Percentiles rank a stretch among this genome's conserved stretches.
phyloP scores from a whole-genome alignment of 2,888 invertebrate species.

The Allygus modestus region DNA sequence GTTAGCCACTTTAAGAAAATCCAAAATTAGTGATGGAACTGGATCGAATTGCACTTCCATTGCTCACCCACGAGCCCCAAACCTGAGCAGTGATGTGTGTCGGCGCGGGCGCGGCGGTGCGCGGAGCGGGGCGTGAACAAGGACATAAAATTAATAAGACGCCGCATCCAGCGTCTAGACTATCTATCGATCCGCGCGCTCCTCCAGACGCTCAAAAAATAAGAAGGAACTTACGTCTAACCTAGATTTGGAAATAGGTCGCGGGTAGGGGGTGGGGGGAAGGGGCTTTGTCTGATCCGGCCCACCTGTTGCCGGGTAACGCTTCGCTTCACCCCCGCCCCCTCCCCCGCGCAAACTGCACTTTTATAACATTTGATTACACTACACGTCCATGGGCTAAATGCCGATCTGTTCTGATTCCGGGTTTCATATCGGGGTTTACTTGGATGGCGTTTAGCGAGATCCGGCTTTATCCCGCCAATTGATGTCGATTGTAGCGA shows the following conservation, averaged over 20 bases:
- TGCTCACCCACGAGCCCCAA: too few species aligned
- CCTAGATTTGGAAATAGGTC: conserved; percentile 66
- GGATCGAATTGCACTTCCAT: too few species aligned
- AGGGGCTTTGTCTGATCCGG: conserved; percentile 58
- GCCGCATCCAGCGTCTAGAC: conserved; percentile 55
- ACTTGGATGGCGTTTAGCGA: background rate
- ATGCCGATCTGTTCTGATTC: conserved; percentile 47
- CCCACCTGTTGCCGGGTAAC: conserved; percentile 64
- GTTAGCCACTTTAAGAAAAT: too few species aligned
- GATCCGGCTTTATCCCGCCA: conserved; percentile 25
- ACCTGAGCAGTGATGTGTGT: too few species aligned
- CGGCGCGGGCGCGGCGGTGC: background rate
- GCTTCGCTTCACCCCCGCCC: conserved; percentile 51
- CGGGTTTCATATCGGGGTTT: conserved; percentile 16
- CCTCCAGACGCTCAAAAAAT: conserved; percentile 66
- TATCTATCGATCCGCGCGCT: conserved; percentile 58
- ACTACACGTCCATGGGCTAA: conserved; percentile 14
- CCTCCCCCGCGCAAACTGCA: conserved; percentile 25
- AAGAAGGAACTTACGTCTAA: conserved; percentile 65
- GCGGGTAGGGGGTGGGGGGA: conserved; percentile 54
- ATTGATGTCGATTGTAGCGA: conserved; percentile 1
- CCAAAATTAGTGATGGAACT: too few species aligned
- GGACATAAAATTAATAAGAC: conserved; percentile 60
- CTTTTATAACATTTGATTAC: conserved; percentile 59
- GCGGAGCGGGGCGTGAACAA: conserved; percentile 43